Evolutionary conservation across 2,113 vertebrate species (phyloP).

Genomic region (Pomatorhinus ruficollis): DNA sequence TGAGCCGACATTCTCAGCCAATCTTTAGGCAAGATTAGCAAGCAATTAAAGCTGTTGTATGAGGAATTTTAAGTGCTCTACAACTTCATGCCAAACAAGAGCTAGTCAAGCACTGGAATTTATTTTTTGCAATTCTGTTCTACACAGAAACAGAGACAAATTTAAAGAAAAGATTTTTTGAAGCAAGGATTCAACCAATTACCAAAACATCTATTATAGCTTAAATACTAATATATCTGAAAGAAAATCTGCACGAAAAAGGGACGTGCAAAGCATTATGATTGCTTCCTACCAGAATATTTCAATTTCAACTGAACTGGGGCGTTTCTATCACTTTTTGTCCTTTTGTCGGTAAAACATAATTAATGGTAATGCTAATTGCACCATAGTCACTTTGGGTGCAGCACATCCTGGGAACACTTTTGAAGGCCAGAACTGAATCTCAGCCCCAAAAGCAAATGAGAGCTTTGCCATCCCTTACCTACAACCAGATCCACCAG

Average conservation of each 20-base stretch:
- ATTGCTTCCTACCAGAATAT: background rate
- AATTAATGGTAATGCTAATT: background rate
- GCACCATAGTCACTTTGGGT: fast-evolving
- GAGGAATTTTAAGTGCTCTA: conserved; percentile 61
- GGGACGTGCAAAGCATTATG: background rate
- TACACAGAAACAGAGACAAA: background rate
- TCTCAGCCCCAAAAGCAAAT: background rate
- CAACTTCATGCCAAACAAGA: conserved; percentile 39
- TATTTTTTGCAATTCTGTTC: background rate
- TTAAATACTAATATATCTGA: background rate
- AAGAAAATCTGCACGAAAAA: background rate
- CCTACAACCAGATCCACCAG: background rate
- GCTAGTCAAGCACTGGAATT: conserved; percentile 5
- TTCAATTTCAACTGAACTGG: background rate
- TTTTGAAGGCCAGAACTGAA: background rate
- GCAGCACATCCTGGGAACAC: background rate
- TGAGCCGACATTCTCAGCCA: background rate
- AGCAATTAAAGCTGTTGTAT: conserved; percentile 36
- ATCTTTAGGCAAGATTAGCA: conserved; percentile 35
- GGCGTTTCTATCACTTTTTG: background rate
- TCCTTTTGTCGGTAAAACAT: background rate
- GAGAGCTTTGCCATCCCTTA: background rate
- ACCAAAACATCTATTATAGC: background rate
- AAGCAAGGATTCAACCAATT: background rate
- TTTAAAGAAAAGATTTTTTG: background rate